phyloP scores from a whole-genome alignment of 2,888 invertebrate species.

The Ypsolopha sequella region DNA sequence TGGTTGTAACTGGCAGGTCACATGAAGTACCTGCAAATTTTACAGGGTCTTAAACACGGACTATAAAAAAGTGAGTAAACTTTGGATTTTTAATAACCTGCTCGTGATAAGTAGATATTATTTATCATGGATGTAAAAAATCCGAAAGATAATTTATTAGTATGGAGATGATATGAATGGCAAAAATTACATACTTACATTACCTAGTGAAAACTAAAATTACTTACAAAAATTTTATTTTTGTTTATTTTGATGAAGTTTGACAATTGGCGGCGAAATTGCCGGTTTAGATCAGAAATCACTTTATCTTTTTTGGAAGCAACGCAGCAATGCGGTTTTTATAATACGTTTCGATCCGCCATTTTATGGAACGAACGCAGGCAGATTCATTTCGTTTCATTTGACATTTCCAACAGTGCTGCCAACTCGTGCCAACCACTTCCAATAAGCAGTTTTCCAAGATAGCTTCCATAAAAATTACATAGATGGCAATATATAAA shows the following conservation, averaged over 20 bases:
- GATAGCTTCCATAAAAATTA: too few relatives aligned
- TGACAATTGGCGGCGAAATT: slow-evolving; percentile 37
- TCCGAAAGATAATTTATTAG: background rate
- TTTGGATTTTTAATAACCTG: too few relatives aligned
- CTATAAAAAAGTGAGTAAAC: too few relatives aligned
- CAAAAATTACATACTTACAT: too few relatives aligned
- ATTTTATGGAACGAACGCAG: slow-evolving; percentile 21
- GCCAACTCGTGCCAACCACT: too few relatives aligned
- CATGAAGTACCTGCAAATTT: background rate
- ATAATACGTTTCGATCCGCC: slow-evolving; percentile 22
- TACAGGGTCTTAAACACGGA: too few relatives aligned
- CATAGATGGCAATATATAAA: too few relatives aligned
- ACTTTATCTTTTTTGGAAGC: slow-evolving; percentile 14
- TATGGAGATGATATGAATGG: background rate
- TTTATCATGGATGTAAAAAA: background rate
- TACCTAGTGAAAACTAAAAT: background rate
- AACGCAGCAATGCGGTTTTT: slow-evolving; percentile 43
- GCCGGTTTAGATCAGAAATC: slow-evolving; percentile 29
- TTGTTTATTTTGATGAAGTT: slow-evolving; percentile 22
- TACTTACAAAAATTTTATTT: background rate
- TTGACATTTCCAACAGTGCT: too few relatives aligned
- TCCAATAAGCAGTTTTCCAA: too few relatives aligned
- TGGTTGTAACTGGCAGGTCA: slow-evolving; percentile 9
- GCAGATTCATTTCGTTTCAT: too few relatives aligned
- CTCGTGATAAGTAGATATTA: too few relatives aligned